A percentile compares a stretch with the other conserved stretches of the same genome.
phyloP scores from a whole-genome alignment of 1,140 invertebrate genomes.

The Babylonia areolata region DNA sequence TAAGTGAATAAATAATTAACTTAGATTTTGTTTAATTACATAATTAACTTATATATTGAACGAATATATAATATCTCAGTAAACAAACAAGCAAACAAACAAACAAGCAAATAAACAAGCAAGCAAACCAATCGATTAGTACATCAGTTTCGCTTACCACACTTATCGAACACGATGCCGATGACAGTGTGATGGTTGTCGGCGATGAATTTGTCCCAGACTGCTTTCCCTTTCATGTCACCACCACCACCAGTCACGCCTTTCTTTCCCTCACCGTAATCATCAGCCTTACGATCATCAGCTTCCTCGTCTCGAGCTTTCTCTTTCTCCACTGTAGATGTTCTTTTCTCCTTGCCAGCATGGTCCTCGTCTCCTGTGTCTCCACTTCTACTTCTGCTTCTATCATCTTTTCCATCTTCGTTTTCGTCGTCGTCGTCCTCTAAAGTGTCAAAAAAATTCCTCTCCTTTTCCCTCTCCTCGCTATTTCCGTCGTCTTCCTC shows the following conservation, averaged over 20 bases:
- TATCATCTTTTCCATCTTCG: neutral
- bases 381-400: neutral
- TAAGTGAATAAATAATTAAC: no score
- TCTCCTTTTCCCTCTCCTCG: neutral
- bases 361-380: neutral
- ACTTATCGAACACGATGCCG: constrained; percentile 38
- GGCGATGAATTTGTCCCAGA: constrained; percentile 33
- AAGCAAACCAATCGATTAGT: no score
- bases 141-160: constrained; percentile 42
- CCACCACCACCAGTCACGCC: no score
- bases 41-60: no score
- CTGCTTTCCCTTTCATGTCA: neutral
- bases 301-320: neutral
- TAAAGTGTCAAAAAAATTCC: neutral
- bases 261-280: neutral
- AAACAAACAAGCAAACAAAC: no score
- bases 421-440: constrained; percentile 1
- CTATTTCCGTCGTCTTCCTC: neutral
- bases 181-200: constrained; percentile 31
- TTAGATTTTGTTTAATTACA: no score
- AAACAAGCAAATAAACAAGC: no score
- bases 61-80: no score
- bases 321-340: neutral
- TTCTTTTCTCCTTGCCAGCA: neutral
- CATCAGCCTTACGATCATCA: neutral